Conservation (phyloP, 1,140 invertebrate species). For the Caerostris darwini region DNA sequence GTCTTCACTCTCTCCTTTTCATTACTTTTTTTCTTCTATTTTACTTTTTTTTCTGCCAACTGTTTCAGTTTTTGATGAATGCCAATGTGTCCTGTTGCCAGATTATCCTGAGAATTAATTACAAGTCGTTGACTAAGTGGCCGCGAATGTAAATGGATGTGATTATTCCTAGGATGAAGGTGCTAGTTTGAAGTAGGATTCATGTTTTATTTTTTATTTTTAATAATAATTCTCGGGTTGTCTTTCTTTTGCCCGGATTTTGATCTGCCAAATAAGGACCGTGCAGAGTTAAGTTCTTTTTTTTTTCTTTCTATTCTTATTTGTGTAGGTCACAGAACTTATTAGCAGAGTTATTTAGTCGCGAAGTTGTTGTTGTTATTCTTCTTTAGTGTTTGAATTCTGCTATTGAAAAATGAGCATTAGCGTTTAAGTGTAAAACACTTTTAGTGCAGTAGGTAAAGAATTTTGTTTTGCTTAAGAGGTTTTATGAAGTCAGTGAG, state of each 20-base stretch:
- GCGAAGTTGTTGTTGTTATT: background rate
- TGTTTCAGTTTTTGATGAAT: conserved; percentile 43
- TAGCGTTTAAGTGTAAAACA: background rate
- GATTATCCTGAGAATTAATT: conserved; percentile 49
- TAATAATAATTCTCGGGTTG: background rate
- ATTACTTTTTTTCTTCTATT: no score
- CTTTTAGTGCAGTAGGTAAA: background rate
- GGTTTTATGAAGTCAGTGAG: no score
- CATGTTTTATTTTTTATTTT: background rate
- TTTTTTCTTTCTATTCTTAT: no score
- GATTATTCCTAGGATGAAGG: conserved; percentile 16
- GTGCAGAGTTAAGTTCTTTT: background rate
- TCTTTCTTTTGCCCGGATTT: background rate
- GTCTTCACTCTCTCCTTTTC: conserved; percentile 27
- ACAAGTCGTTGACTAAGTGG: conserved; percentile 58
- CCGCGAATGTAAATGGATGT: background rate
- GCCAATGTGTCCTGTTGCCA: conserved; percentile 41
- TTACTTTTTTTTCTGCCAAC: background rate
- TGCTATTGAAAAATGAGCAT: background rate
- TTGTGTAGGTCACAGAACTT: background rate
- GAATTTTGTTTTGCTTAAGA: no score
- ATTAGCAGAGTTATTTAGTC: background rate
- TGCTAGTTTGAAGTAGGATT: conserved; percentile 16
- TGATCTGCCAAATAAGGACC: conserved; percentile 6
- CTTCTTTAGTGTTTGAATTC: background rate